Base-by-base conservation (phyloP, 2,113 vertebrate species). In the Varanus salvator region DNA sequence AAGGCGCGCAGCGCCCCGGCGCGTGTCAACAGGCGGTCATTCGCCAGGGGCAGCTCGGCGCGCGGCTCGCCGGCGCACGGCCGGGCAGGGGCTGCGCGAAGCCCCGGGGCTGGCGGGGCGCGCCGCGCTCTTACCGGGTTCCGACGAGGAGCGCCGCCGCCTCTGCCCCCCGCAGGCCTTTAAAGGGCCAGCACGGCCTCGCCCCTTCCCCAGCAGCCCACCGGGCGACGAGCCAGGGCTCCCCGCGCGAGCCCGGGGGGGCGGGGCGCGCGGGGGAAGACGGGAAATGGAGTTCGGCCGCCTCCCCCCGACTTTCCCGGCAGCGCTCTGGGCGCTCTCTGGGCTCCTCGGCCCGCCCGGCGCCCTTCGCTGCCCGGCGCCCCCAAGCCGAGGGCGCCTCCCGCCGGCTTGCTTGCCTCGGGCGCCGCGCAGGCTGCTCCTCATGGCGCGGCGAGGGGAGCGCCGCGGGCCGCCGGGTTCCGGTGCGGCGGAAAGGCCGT, bases 271-370 rank as follows among this genome's bases (percentile, higher is more conserved):
- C 91, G 80, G 14, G 78, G 95, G 88, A 91, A 86, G 93, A 74
- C 88, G 96, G 96, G 93, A 94, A 86, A 69, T 94, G 94, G 80
- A 93, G 95, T 94, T 87, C 11, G 80, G 52, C 21, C 19, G 4
- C 77, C 27, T 21, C 66, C 25, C 21, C 34, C 27, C 12, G 5
- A 5, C 27, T 27, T 27, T 19, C 27, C 25, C 23, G 69, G 19
- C 29, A 31, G 69, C 69, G 27, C 38, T 44, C 38, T 44, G 38
- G 38, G 38, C 38, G 38, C 38, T 3, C 38, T 1, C 38, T 3
- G 38, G 38, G 38, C 38, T 44, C 2, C 38, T 44, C 38, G 38
- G 2, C 38, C 38, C 38, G 38, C 38, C 38, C 38, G 2, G 38
- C 38, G 38, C 38, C n/a, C n/a, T n/a, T n/a, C n/a, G n/a, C n/a